Evolutionary conservation across 2,113 vertebrate genomes (phyloP), one percentile per base, ranked within the genome.

Genomic region (Zosterops lateralis): DNA sequence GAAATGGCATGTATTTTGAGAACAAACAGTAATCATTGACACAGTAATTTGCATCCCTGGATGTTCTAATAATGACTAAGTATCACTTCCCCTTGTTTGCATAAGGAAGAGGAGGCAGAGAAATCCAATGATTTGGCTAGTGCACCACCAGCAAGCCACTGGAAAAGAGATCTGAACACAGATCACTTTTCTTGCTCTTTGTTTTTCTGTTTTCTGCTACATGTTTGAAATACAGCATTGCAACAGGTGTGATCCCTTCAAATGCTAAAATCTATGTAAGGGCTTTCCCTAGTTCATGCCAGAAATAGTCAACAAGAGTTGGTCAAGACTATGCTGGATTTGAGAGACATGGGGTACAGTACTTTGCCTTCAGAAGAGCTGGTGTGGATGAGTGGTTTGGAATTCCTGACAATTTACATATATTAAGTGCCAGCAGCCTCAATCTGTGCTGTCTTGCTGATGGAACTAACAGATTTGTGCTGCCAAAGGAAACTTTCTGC

Each of bases 11-110:
- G 68, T 97, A 94, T 97, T 96, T 95, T 95, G 93, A 96, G 91
- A 97, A 97, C 93, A 94, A 97, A 95, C 68, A 95, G 95, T 96
- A 97, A 95, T 97, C 95, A 97, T 95, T 97, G 91, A 91, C 91
- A 96, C 56, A 94, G 95, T 91, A 90, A 96, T 95, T 97, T 94
- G 75, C 95, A 96, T 94, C 94, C 95, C 91, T 95, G 88, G 94
- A 97, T 95, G 85, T 94, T 97, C 92, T 93, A 95, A 97, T 96
- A 96, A 92, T 95, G 95, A 95, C 91, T 96, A 93, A 96, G 64
- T 93, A 95, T 92, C 94, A 95, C 84, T 96, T 97, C 94, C 94
- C 90, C 93, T 91, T 90, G 79, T 95, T 95, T 95, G 90, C 84
- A 92, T 94, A 90, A 91, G 84, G 94, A 95, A 94, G 72, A 95